Conservation (phyloP, 1,140 invertebrate species). For the Rhynchophorus ferrugineus region DNA sequence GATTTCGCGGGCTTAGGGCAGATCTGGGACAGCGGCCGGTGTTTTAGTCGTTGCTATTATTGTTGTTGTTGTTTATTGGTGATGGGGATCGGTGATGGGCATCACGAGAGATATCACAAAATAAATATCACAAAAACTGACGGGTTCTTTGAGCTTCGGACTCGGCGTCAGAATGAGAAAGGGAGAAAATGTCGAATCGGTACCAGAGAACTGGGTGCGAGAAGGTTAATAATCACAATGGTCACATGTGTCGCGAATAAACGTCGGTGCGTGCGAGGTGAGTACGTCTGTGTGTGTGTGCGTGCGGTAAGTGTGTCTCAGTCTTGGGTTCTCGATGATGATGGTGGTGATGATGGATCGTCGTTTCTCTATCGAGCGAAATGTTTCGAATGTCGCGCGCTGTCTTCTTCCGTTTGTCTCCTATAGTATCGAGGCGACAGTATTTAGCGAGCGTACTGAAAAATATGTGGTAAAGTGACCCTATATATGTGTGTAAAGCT, state of each 20-base stretch:
- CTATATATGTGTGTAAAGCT: constrained; percentile 25
- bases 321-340: not conserved
- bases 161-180: no score
- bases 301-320: not conserved
- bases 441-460: constrained; percentile 23
- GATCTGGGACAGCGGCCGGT: no score
- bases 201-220: not conserved
- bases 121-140: not conserved
- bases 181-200: not conserved
- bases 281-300: no score
- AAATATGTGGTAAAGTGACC: constrained; percentile 23
- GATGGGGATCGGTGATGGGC: not conserved
- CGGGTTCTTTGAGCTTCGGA: no score
- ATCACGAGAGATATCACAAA: not conserved
- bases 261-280: no score
- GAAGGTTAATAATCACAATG: not conserved
- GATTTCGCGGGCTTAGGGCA: not conserved
- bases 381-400: constrained; percentile 1
- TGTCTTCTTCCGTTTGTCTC: not conserved
- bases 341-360: not conserved
- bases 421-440: constrained; percentile 7
- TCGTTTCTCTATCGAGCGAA: not conserved
- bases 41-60: no score
- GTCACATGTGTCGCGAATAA: not conserved
- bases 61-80: no score